These are phyloP conservation scores for Solenopsis fugax DNA, from an alignment of 1,140 invertebrate genomes.

Conservation along the genomic window DNA sequence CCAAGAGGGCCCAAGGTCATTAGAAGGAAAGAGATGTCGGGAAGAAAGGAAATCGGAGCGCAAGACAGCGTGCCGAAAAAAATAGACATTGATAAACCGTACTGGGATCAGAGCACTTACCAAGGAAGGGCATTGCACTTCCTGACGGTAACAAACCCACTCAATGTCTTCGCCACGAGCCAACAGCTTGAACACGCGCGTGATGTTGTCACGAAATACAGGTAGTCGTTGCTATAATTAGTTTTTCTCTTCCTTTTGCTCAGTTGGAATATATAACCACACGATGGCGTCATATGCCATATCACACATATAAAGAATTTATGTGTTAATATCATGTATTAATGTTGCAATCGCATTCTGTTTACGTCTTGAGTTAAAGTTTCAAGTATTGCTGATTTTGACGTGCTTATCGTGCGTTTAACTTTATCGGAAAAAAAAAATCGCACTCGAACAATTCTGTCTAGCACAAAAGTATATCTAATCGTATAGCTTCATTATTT, in stretches of 20 bases:
- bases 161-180: slow-evolving; percentile 92
- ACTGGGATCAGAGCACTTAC: slow-evolving; percentile 96
- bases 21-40: background rate
- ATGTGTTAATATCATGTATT: background rate
- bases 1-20: too few species aligned
- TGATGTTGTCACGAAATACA: slow-evolving; percentile 91
- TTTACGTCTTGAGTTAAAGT: background rate
- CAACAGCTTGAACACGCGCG: slow-evolving; percentile 92
- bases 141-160: slow-evolving; percentile 95
- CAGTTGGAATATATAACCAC: background rate
- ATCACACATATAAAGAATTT: background rate
- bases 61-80: slow-evolving; percentile 9
- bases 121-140: slow-evolving; percentile 95
- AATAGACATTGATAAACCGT: slow-evolving; percentile 93
- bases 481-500: background rate
- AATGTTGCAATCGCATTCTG: background rate
- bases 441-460: background rate
- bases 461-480: background rate
- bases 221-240: slow-evolving; percentile 85
- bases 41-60: background rate
- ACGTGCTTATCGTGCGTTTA: background rate
- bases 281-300: background rate
- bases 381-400: background rate
- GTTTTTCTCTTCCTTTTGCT: background rate
- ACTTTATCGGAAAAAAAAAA: background rate